phyloP scores from a whole-genome alignment of 2,797 vertebrate species.

The Gallirallus australis region DNA sequence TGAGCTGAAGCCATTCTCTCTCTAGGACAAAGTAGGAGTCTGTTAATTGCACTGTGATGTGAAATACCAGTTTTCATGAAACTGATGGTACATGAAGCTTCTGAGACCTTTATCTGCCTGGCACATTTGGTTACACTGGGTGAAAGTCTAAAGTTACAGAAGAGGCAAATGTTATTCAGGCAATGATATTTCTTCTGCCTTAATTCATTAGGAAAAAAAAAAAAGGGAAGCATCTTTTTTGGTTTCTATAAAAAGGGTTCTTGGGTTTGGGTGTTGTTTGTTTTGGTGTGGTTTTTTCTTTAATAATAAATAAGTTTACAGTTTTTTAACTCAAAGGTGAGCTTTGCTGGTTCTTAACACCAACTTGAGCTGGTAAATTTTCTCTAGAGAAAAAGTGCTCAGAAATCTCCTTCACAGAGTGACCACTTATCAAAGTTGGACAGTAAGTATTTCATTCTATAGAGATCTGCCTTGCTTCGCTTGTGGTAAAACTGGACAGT shows the following conservation, averaged over 20 bases:
- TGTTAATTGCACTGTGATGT: not conserved
- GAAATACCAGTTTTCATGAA: not conserved
- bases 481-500: not conserved
- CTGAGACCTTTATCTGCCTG: not conserved
- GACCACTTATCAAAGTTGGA: not conserved
- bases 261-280: not conserved
- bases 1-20: not conserved
- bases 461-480: not conserved
- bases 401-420: not conserved
- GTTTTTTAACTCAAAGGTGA: not conserved
- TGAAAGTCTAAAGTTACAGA: not conserved
- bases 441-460: not conserved
- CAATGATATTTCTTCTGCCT: not conserved
- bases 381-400: not conserved
- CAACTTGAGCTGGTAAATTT: not conserved
- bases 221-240: not conserved
- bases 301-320: not conserved
- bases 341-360: not conserved
- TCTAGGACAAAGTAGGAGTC: not conserved
- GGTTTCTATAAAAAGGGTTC: fast-evolving
- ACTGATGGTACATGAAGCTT: not conserved
- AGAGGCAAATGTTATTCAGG: not conserved
- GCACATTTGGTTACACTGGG: not conserved
- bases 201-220: not conserved
- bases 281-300: not conserved